Percentiles rank a stretch among this genome's conserved stretches.
Evolutionary conservation across 1,140 invertebrate genomes (phyloP).

Genomic region (Tigriopus japonicus): DNA sequence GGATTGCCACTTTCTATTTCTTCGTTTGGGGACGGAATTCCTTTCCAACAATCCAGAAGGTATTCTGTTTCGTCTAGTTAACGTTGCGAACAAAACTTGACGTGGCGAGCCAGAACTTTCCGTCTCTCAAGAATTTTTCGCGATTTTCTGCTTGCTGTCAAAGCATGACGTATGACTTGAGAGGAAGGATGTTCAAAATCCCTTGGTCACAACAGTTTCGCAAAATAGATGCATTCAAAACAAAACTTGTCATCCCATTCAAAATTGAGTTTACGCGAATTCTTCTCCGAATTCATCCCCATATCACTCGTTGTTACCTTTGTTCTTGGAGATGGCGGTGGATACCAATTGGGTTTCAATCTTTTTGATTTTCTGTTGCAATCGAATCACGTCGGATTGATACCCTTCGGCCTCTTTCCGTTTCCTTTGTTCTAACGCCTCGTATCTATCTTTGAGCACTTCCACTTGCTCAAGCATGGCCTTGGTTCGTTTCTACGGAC

Average conservation of each 20-base stretch:
- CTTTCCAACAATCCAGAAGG: not conserved
- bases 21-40: not conserved
- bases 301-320: not conserved
- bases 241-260: too few relatives aligned
- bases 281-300: too few relatives aligned
- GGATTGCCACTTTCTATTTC: not conserved
- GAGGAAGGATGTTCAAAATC: too few relatives aligned
- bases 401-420: slow-evolving; percentile 15
- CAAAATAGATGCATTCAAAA: too few relatives aligned
- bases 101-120: not conserved
- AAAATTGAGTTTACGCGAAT: too few relatives aligned
- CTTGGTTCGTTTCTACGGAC: slow-evolving; percentile 13
- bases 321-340: not conserved
- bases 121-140: not conserved
- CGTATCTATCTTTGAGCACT: slow-evolving; percentile 10
- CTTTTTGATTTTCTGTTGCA: slow-evolving; percentile 15
- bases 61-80: not conserved
- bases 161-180: too few relatives aligned
- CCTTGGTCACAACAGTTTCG: too few relatives aligned
- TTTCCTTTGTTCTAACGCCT: slow-evolving; percentile 10
- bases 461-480: slow-evolving; percentile 15
- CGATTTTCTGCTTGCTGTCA: not conserved
- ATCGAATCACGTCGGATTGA: slow-evolving; percentile 13
- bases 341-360: slow-evolving; percentile 3
- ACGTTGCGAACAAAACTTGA: not conserved